These are phyloP conservation scores for Parnassius smintheus DNA, from an alignment of 2,888 invertebrate genomes.

Conservation along the genomic window DNA sequence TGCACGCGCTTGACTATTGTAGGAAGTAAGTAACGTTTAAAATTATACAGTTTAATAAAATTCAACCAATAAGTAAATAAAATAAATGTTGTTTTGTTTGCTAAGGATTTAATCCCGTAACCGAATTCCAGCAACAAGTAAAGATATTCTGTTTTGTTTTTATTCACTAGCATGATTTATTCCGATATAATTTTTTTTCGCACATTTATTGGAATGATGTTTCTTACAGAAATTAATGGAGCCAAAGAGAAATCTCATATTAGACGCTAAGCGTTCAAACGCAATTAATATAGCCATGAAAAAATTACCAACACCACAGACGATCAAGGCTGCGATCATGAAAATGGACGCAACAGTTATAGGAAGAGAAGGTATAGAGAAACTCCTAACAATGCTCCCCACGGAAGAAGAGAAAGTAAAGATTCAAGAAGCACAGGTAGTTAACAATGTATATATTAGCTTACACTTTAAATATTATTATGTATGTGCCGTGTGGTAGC, in stretches of 20 bases:
- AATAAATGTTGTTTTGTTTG: too few relatives aligned
- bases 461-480: too few relatives aligned
- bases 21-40: slow-evolving; percentile 14
- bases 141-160: not conserved
- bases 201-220: not conserved
- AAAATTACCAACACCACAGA: slow-evolving; percentile 97
- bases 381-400: slow-evolving; percentile 97
- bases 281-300: slow-evolving; percentile 99
- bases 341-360: slow-evolving; percentile 99
- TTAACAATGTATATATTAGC: not conserved
- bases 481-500: too few relatives aligned
- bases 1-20: not conserved
- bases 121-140: too few relatives aligned
- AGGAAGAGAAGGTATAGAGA: slow-evolving; percentile 98
- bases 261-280: slow-evolving; percentile 98
- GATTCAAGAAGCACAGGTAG: slow-evolving; percentile 95
- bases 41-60: too few relatives aligned
- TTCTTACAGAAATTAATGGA: slow-evolving; percentile 66
- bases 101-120: too few relatives aligned
- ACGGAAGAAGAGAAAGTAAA: slow-evolving; percentile 97
- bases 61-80: too few relatives aligned
- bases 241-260: slow-evolving; percentile 84
- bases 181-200: not conserved
- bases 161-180: not conserved
- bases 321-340: slow-evolving; percentile 98